Evolutionary conservation across 2,888 invertebrate species (phyloP).

Genomic region (Epinotia nisella): DNA sequence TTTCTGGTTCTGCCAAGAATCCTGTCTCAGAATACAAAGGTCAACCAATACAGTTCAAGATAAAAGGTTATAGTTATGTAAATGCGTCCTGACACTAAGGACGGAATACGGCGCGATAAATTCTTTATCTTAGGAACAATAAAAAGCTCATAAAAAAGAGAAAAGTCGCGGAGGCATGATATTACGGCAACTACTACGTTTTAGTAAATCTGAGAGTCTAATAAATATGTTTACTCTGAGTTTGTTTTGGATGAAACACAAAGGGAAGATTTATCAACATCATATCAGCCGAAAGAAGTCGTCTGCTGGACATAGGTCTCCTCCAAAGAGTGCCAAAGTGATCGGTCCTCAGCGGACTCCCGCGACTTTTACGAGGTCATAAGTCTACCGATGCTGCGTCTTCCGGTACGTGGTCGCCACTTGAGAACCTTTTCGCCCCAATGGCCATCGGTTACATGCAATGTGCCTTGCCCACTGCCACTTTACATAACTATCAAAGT

Average conservation of each 20-base stretch:
- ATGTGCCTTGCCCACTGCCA: too few relatives aligned
- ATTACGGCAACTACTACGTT: slow-evolving; percentile 11
- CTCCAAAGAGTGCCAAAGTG: too few relatives aligned
- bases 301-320: too few relatives aligned
- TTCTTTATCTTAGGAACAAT: slow-evolving; percentile 38
- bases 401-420: too few relatives aligned
- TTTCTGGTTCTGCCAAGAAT: background rate
- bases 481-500: too few relatives aligned
- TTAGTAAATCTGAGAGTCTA: slow-evolving; percentile 7
- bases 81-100: slow-evolving; percentile 7
- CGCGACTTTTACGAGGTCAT: too few relatives aligned
- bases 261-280: background rate
- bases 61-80: slow-evolving; percentile 38
- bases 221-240: background rate
- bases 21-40: background rate
- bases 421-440: too few relatives aligned
- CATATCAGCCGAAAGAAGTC: background rate
- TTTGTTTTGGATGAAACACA: background rate
- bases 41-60: background rate
- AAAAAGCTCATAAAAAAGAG: slow-evolving; percentile 30
- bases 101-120: slow-evolving; percentile 19
- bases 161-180: slow-evolving; percentile 7
- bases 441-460: too few relatives aligned
- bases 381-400: too few relatives aligned
- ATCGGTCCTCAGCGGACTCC: too few relatives aligned